These are phyloP conservation scores for Dorcus hopei DNA, from an alignment of 2,888 invertebrate genomes.

Conservation along the genomic window DNA sequence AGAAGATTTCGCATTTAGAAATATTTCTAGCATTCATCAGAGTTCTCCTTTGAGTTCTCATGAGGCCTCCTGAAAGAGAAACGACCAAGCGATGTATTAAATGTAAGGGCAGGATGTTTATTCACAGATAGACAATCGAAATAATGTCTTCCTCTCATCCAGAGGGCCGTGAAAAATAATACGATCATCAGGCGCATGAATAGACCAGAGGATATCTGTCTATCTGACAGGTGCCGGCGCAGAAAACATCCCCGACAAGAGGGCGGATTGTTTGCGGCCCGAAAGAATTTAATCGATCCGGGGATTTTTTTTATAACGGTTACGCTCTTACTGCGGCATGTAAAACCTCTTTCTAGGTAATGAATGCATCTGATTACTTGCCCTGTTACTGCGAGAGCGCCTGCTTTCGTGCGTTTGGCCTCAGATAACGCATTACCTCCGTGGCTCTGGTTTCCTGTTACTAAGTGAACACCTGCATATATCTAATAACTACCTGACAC, in stretches of 20 bases:
- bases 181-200: slow-evolving; percentile 23
- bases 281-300: too few species aligned
- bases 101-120: slow-evolving; percentile 24
- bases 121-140: slow-evolving; percentile 22
- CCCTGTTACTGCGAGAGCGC: too few species aligned
- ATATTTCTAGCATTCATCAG: too few species aligned
- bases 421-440: not conserved
- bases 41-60: too few species aligned
- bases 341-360: too few species aligned
- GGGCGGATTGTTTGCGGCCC: slow-evolving; percentile 36
- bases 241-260: slow-evolving; percentile 28
- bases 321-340: too few species aligned
- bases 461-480: slow-evolving; percentile 9
- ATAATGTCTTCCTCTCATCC: slow-evolving; percentile 20
- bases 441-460: slow-evolving; percentile 1
- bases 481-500: slow-evolving; percentile 24
- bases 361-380: too few species aligned
- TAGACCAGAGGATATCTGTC: slow-evolving; percentile 23
- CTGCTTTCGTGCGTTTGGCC: slow-evolving; percentile 18
- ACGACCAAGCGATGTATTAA: slow-evolving; percentile 1
- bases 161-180: slow-evolving; percentile 25
- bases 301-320: too few species aligned
- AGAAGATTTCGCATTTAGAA: too few species aligned
- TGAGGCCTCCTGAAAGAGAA: not conserved
- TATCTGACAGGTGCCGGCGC: slow-evolving; percentile 23